Conservation (phyloP, 2,797 vertebrate genomes). For the Pogonophryne albipinna region DNA sequence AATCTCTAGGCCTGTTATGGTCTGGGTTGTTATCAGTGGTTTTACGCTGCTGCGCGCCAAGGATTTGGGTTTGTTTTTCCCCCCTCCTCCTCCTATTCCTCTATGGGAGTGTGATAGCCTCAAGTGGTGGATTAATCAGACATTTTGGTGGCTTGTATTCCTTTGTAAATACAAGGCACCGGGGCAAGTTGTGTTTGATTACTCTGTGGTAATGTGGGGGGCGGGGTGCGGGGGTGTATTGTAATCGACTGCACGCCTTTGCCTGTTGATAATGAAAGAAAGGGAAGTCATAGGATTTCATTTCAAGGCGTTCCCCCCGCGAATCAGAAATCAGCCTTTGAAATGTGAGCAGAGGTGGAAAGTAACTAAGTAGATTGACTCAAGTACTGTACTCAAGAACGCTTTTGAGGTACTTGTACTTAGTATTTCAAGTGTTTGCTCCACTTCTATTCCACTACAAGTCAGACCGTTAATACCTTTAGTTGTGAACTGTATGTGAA, state of each 20-base stretch:
- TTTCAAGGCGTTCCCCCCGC: constrained; percentile 56
- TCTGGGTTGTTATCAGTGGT: constrained; percentile 59
- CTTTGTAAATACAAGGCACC: constrained; percentile 62
- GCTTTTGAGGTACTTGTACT: too few species aligned
- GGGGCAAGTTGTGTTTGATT: constrained; percentile 74
- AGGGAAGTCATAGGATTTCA: constrained; percentile 37
- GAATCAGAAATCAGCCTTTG: too few species aligned
- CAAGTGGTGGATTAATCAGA: constrained; percentile 77
- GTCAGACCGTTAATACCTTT: too few species aligned
- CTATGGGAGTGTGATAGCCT: constrained; percentile 65
- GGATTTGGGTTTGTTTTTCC: constrained; percentile 30
- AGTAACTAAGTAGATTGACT: too few species aligned
- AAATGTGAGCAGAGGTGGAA: too few species aligned
- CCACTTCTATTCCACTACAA: too few species aligned
- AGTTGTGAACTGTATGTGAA: too few species aligned
- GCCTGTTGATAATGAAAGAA: constrained; percentile 51
- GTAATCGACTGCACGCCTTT: constrained; percentile 54
- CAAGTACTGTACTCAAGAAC: too few species aligned
- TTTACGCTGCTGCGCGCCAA: constrained; percentile 53
- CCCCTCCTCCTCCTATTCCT: constrained; percentile 24
- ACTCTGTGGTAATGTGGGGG: constrained; percentile 60
- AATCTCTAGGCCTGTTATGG: constrained; percentile 73
- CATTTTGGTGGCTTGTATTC: constrained; percentile 66
- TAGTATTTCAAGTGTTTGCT: too few species aligned
- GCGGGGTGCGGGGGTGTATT: constrained; percentile 50